Conservation (phyloP, 1,140 invertebrate species). For the Druon quercuslanigerum region DNA sequence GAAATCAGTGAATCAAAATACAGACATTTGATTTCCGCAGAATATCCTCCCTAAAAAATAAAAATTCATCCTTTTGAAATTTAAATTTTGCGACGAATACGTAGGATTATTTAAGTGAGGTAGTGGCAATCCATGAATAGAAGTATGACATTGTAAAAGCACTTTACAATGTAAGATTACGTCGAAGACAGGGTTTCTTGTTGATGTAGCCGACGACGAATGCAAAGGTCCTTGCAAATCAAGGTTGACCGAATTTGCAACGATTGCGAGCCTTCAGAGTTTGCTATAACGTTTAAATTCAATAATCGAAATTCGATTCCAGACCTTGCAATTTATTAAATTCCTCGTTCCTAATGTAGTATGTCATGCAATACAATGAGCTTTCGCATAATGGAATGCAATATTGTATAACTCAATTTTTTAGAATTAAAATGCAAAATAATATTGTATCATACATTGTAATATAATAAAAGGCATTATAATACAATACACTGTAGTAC, state of each 20-base stretch:
- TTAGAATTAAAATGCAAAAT: too few relatives aligned
- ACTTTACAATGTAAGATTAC: conserved; percentile 10
- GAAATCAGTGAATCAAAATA: too few relatives aligned
- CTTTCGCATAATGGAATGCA: too few relatives aligned
- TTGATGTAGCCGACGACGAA: conserved; percentile 10
- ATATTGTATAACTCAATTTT: too few relatives aligned
- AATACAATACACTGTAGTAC: too few relatives aligned
- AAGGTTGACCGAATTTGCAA: conserved; percentile 18
- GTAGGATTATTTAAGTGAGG: conserved; percentile 19
- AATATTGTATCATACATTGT: too few relatives aligned
- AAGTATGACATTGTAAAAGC: conserved; percentile 14
- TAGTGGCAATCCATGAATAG: conserved; percentile 9
- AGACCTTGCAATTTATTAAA: not conserved
- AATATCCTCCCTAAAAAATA: not conserved
- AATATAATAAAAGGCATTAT: too few relatives aligned
- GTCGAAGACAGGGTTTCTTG: conserved; percentile 2
- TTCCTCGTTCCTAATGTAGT: not conserved
- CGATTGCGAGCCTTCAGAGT: not conserved
- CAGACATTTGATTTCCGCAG: too few relatives aligned
- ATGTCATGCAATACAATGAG: not conserved
- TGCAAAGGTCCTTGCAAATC: conserved; percentile 10
- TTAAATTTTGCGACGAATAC: conserved; percentile 24
- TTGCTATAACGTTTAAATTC: conserved; percentile 4
- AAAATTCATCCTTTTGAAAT: conserved; percentile 19
- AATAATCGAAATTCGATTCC: not conserved